Conservation (phyloP, 2,797 vertebrate species). For the Spinibarbus caldwelli region DNA sequence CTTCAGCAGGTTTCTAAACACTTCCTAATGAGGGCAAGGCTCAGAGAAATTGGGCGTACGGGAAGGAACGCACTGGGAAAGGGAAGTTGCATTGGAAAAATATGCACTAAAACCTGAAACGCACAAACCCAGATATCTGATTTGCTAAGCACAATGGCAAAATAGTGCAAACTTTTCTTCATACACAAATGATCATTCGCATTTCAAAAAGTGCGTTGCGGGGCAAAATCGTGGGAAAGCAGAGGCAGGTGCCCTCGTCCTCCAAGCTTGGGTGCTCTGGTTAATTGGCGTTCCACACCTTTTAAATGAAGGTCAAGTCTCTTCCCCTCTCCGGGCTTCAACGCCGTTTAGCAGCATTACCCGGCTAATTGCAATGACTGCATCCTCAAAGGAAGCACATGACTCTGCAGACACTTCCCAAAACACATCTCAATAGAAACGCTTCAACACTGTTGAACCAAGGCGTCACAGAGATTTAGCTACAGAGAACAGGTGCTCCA, state of each 20-base stretch:
- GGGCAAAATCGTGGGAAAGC: constrained; percentile 64
- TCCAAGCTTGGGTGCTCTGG: constrained; percentile 66
- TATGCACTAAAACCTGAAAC: background rate
- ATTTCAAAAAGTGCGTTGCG: background rate
- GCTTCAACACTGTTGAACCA: constrained; percentile 14
- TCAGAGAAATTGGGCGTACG: constrained; percentile 1
- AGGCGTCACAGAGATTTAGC: background rate
- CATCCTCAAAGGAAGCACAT: constrained; percentile 47
- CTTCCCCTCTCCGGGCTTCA: constrained; percentile 60
- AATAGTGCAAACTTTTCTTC: background rate
- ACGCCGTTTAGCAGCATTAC: constrained; percentile 60
- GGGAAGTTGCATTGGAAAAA: background rate
- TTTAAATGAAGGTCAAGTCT: constrained; percentile 71
- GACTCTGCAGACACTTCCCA: constrained; percentile 26
- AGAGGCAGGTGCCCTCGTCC: constrained; percentile 60
- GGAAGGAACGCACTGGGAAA: background rate
- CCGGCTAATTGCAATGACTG: constrained; percentile 60
- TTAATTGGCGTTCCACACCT: constrained; percentile 70
- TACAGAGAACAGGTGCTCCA: background rate
- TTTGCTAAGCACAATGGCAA: background rate
- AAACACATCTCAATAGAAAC: constrained; percentile 41
- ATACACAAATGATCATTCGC: background rate
- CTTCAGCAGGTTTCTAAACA: constrained; percentile 93
- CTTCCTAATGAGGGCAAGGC: constrained; percentile 84
- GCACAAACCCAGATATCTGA: background rate